These are phyloP conservation scores for Psylliodes chrysocephalus DNA, from an alignment of 2,888 invertebrate genomes.

Conservation along the genomic window DNA sequence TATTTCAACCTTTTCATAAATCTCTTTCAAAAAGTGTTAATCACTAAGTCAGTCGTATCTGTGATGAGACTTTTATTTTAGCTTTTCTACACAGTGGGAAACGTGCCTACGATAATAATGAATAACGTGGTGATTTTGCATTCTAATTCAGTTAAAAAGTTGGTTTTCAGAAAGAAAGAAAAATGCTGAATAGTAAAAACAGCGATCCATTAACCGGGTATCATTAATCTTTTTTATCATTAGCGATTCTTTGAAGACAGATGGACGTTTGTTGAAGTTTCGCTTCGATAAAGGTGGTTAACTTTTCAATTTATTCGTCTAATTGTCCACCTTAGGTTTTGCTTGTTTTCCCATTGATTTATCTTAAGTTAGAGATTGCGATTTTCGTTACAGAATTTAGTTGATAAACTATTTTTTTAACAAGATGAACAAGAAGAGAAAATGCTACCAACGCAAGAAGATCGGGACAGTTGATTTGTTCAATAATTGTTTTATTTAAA, in stretches of 20 bases:
- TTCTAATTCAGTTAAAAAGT: conserved; percentile 32
- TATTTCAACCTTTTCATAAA: conserved; percentile 23
- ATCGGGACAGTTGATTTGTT: too few relatives aligned
- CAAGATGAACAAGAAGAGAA: too few relatives aligned
- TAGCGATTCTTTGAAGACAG: conserved; percentile 15
- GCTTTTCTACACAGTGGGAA: conserved; percentile 17
- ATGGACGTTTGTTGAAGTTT: neutral
- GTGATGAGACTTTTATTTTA: conserved; percentile 29
- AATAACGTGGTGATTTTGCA: conserved; percentile 30
- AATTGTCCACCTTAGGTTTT: too few relatives aligned
- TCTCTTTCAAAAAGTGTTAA: conserved; percentile 29
- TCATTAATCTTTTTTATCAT: conserved; percentile 30
- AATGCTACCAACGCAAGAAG: too few relatives aligned
- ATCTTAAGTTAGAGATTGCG: too few relatives aligned
- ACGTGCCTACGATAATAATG: conserved; percentile 28
- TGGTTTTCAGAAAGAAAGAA: conserved; percentile 18
- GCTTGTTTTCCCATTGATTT: too few relatives aligned
- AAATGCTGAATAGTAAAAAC: conserved; percentile 27
- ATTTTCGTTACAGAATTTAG: too few relatives aligned
- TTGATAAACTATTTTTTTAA: too few relatives aligned
- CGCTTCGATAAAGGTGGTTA: neutral
- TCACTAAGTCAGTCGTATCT: conserved; percentile 28
- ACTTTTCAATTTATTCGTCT: neutral
- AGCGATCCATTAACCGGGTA: conserved; percentile 11
- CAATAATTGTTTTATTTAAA: too few relatives aligned